Evolutionary conservation across 2,797 vertebrate species (phyloP).

Genomic region (Oryzias dopingdopingensis): DNA sequence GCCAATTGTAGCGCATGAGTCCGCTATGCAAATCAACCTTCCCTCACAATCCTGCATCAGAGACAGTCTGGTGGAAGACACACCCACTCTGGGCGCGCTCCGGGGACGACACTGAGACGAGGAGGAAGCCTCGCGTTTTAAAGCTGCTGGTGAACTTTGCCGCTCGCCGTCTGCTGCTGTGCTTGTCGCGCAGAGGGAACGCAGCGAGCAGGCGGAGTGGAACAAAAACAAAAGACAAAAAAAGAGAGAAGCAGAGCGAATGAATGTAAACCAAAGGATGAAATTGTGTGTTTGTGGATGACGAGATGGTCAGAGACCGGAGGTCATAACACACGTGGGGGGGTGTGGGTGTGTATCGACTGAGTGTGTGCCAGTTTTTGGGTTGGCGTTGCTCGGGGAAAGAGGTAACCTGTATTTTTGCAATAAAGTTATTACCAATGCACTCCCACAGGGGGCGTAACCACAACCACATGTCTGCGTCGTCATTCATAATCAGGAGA

Average conservation of each 20-base stretch:
- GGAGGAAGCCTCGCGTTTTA: constrained; percentile 51
- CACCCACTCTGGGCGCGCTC: constrained; percentile 56
- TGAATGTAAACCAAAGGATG: constrained; percentile 62
- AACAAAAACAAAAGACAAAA: not conserved
- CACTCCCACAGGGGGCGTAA: constrained; percentile 80
- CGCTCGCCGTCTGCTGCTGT: constrained; percentile 60
- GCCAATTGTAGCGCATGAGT: constrained; percentile 82
- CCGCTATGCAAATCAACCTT: constrained; percentile 82
- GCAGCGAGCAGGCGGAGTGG: constrained; percentile 24
- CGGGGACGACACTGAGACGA: constrained; percentile 45
- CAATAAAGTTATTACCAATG: constrained; percentile 88
- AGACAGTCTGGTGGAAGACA: constrained; percentile 73
- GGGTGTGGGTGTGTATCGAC: constrained; percentile 60
- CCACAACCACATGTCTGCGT: constrained; percentile 56
- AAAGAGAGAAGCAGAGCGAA: constrained; percentile 33
- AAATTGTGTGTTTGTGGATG: constrained; percentile 47
- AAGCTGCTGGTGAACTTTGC: constrained; percentile 71
- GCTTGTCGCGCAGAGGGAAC: constrained; percentile 55
- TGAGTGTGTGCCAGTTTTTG: constrained; percentile 62
- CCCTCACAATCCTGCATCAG: constrained; percentile 76
- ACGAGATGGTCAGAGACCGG: constrained; percentile 6
- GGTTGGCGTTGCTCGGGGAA: constrained; percentile 80
- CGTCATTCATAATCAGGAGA: constrained; percentile 15
- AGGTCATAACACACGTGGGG: constrained; percentile 8
- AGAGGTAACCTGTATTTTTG: constrained; percentile 88